Percentiles rank a stretch among this genome's conserved stretches.
These are phyloP conservation scores for Helicoverpa assulta DNA, from an alignment of 2,888 invertebrate species.

Conservation along the genomic window DNA sequence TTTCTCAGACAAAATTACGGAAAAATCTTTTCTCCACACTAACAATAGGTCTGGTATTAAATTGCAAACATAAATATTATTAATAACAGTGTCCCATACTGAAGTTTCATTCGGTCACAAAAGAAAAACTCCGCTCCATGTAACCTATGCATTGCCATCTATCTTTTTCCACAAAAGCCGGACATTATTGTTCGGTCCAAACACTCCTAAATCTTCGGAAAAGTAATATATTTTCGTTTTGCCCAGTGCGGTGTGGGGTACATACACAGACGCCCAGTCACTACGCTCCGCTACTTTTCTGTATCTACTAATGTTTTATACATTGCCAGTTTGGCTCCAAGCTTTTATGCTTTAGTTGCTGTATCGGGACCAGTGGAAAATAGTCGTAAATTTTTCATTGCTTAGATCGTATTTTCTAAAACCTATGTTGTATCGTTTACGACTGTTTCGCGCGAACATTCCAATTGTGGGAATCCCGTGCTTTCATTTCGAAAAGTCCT, in stretches of 20 bases:
- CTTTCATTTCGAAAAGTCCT: constrained; percentile 52
- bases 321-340: constrained; percentile 76
- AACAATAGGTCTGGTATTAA: constrained; percentile 80
- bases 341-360: constrained; percentile 67
- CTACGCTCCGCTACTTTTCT: constrained; percentile 82
- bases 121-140: constrained; percentile 88
- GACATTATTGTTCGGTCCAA: constrained; percentile 91
- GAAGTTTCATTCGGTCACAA: constrained; percentile 88
- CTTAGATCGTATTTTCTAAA: constrained; percentile 77
- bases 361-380: constrained; percentile 75
- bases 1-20: constrained; percentile 72
- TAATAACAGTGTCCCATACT: constrained; percentile 83
- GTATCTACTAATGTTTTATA: constrained; percentile 89
- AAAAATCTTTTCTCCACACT: constrained; percentile 75
- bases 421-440: constrained; percentile 76
- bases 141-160: constrained; percentile 90
- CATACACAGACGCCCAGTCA: constrained; percentile 71
- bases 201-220: constrained; percentile 91
- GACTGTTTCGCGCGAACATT: constrained; percentile 75
- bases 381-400: constrained; percentile 72
- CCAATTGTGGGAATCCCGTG: constrained; percentile 73
- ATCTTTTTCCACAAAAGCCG: constrained; percentile 91
- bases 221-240: constrained; percentile 91
- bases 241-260: constrained; percentile 87
- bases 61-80: constrained; percentile 87